Evolutionary conservation across 2,797 vertebrate genomes (phyloP).

Genomic region (Anas georgica): DNA sequence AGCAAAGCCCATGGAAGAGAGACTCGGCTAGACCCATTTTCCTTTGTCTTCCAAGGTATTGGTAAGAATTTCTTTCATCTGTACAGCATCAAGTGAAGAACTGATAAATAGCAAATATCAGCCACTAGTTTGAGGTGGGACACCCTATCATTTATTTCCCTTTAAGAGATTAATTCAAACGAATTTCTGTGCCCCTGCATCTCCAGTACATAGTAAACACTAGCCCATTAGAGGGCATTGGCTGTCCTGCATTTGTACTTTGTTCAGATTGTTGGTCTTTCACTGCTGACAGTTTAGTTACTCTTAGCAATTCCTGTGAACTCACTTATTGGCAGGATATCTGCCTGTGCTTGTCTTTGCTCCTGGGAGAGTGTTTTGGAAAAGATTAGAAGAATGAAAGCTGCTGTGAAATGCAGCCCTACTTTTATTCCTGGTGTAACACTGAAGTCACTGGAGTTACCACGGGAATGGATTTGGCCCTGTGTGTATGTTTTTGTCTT

Average conservation of each 20-base stretch:
- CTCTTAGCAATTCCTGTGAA: conserved; percentile 60
- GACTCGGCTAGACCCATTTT: neutral
- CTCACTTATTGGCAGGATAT: conserved; percentile 59
- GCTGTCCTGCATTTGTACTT: conserved; percentile 21
- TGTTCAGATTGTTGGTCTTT: neutral
- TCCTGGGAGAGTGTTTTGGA: conserved; percentile 53
- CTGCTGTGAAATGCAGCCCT: conserved; percentile 51
- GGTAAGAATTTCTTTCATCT: neutral
- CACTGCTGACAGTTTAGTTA: conserved; percentile 38
- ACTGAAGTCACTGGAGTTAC: conserved; percentile 25
- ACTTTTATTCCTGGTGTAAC: conserved; percentile 33
- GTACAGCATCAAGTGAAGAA: neutral
- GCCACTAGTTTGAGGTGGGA: neutral
- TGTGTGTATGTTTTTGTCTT: neutral
- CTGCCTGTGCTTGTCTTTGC: conserved; percentile 60
- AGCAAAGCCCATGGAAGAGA: neutral
- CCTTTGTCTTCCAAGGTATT: neutral
- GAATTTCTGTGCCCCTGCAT: neutral
- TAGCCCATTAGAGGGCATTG: conserved; percentile 61
- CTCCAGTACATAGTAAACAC: neutral
- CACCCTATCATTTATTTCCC: neutral
- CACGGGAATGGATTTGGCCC: neutral
- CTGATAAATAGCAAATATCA: neutral
- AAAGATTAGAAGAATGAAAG: conserved; percentile 52
- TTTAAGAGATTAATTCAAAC: neutral